Evolutionary conservation across 2,797 vertebrate genomes (phyloP).

Genomic region (Myiothlypis chrysogaster): DNA sequence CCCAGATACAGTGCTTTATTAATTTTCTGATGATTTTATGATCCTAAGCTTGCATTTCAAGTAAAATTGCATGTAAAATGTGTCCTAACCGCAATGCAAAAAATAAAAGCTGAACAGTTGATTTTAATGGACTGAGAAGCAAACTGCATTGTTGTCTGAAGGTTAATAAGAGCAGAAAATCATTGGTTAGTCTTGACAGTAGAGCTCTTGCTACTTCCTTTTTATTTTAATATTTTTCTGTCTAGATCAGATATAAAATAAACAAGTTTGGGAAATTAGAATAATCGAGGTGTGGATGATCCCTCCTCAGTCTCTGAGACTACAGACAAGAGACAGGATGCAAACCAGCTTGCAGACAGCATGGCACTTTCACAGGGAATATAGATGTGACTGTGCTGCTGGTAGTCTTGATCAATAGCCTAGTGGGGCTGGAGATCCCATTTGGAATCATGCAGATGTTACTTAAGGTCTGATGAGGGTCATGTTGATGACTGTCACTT

Average conservation of each 20-base stretch:
- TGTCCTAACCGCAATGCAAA: neutral
- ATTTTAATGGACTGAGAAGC: neutral
- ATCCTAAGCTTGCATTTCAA: neutral
- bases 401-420: neutral
- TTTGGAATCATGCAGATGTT: neutral
- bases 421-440: neutral
- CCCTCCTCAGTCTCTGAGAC: neutral
- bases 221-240: neutral
- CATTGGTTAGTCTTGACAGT: neutral
- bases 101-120: neutral
- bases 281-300: neutral
- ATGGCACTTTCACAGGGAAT: neutral
- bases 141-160: neutral
- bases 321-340: neutral
- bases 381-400: neutral
- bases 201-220: neutral
- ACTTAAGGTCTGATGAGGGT: neutral
- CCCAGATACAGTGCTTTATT: neutral
- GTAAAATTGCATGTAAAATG: neutral
- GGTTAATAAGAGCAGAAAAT: neutral
- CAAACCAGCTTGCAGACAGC: neutral
- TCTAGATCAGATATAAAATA: neutral
- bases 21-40: neutral
- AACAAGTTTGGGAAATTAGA: neutral
- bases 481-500: neutral